Evolutionary conservation across 2,797 vertebrate species (phyloP), one percentile per base, ranked within the genome.

Genomic region (Lepidocolaptes lacrymiger): DNA sequence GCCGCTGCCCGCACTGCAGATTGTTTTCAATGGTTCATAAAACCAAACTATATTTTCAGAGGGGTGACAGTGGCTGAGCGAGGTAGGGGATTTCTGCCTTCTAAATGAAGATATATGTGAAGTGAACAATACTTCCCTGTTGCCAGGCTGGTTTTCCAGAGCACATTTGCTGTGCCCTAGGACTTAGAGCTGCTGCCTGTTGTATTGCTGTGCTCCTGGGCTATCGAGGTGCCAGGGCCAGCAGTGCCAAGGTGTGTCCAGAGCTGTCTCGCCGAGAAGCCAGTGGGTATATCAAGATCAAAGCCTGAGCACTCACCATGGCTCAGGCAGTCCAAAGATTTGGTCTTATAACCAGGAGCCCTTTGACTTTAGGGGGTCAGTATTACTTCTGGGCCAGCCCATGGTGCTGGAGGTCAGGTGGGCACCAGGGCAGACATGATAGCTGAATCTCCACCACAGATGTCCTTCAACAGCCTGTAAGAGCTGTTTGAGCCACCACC

Each of bases 91-190:
- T 85, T 88, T 91, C 85, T 87, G 78, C 82, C 39, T 69, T 83
- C 75, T 52, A 52, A 93, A 95, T 94, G 82, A 91, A 94, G 89
- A 82, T 87, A 26, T 59, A 48, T 94, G 71, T 77, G 56, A 76
- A 79, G 72, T 16, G 48, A 88, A 12, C 6, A 7, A 44, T 74
- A 58, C 55, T 89, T 75, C 4, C 44, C 39, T 0, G 0, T 34
- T 72, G 73, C 87, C 61, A 84, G 58, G 36, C 32, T 92, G 71
- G 14, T 62, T 95, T 96, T 87, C 67, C 74, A 82, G 81, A 75
- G 84, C 77, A 44, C 52, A 58, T 95, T 90, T 89, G 74, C 71
- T 69, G 46, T 88, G 55, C 89, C 82, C 39, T 89, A 90, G 81
- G 59, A 85, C 63, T 84, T 78, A 89, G 84, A 87, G 81, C 55